phyloP scores from a whole-genome alignment of 2,113 vertebrate species.

The Promerops cafer region DNA sequence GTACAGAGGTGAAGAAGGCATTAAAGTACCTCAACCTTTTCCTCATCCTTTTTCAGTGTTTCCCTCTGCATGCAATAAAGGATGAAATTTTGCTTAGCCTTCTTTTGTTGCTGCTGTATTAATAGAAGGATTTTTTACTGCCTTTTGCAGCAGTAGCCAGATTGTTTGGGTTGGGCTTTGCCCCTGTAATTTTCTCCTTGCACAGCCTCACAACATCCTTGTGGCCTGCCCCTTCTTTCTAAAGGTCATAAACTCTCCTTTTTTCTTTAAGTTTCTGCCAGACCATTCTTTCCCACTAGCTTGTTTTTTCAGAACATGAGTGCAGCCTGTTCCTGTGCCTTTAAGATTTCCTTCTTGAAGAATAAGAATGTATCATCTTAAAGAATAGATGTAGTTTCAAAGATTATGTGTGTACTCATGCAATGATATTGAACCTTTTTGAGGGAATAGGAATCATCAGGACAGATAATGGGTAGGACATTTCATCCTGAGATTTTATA shows the following conservation, averaged over 20 bases:
- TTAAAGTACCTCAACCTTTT: not conserved
- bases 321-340: not conserved
- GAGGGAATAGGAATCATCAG: not conserved
- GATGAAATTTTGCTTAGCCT: not conserved
- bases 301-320: not conserved
- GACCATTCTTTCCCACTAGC: not conserved
- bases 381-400: not conserved
- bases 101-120: not conserved
- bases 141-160: not conserved
- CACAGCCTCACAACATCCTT: not conserved
- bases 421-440: not conserved
- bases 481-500: not conserved
- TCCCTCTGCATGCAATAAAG: not conserved
- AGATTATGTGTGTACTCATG: not conserved
- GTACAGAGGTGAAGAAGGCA: not conserved
- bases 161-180: not conserved
- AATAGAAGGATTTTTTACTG: not conserved
- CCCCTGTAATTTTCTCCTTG: not conserved
- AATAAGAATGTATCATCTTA: not conserved
- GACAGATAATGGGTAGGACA: not conserved
- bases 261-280: not conserved
- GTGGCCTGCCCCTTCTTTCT: not conserved
- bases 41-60: not conserved
- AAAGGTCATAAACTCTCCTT: not conserved
- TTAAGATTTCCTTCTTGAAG: not conserved